Base-by-base conservation (phyloP, 2,888 invertebrate genomes). In the Eledone cirrhosa region DNA sequence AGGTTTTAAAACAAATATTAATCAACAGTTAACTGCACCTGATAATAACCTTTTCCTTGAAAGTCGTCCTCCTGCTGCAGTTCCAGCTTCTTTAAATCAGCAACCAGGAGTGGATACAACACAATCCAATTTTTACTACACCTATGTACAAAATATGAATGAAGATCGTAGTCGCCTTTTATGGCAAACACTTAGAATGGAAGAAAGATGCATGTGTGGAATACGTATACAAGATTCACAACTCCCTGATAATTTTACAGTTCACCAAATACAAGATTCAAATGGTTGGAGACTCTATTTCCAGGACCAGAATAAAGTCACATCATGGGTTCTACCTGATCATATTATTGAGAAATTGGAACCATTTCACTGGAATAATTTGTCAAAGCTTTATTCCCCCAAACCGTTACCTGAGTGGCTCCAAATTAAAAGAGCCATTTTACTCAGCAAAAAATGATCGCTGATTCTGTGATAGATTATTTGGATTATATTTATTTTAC, bases 241-340 rank as follows among this genome's bases (percentile, higher is more conserved):
- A 14, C 72, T 72, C 31, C 72, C 72, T 33, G 72, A 41, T 4
- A 72, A 72, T 72, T 72, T 41, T 41, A 72, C 72, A 3, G 41
- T 72, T 8, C 72, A 72, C 72, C 31, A 72, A n/a, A 41, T 24
- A 2, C 33, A 72, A 41, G 31, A 72, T 72, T 41, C 72, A 8
- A 72, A 72, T 14, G 72, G 72, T 5, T 72, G 72, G 72, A 72
- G 29, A n/a, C 72, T 72, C 72, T 72, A 72, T n/a, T 72, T 72
- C 41, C 72, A 72, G n/a, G 72, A 72, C 33, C 31, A n/a, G 2
- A 41, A 72, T 41, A 72, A 72, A 8, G 41, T n/a, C n/a, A 72
- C 72, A 1, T 22, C 72, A 5, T 72, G 72, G 72, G 14, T 14
- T 41, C 72, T 72, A 41, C 72, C 72, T 2, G 72, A 72, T 14